Evolutionary conservation across 2,797 vertebrate genomes (phyloP).

Genomic region (Myoxocephalus aenaeus): DNA sequence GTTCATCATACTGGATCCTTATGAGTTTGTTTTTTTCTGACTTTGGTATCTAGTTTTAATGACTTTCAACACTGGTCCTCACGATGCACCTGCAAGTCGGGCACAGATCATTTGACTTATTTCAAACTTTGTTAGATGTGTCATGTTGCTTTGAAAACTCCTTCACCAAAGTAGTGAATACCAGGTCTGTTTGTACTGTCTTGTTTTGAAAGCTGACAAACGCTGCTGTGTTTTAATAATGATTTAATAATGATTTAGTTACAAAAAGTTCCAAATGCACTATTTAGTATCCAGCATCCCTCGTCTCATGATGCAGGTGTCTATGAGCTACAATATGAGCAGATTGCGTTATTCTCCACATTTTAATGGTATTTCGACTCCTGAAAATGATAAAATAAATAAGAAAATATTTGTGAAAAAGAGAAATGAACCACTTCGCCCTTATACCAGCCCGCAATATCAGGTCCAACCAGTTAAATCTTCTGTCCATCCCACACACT

Average conservation of each 20-base stretch:
- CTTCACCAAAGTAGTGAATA: slow-evolving; percentile 23
- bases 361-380: not conserved
- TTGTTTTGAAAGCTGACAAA: slow-evolving; percentile 12
- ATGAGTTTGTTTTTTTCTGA: not conserved
- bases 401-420: not conserved
- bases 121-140: slow-evolving; percentile 26
- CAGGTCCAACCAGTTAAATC: too few relatives aligned
- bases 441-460: too few relatives aligned
- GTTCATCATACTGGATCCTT: not conserved
- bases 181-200: not conserved
- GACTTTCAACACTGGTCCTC: not conserved
- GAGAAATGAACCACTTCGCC: too few relatives aligned
- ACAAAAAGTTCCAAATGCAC: not conserved
- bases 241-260: not conserved
- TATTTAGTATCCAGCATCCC: not conserved
- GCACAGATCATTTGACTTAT: slow-evolving; percentile 39
- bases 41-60: not conserved
- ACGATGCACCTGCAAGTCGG: slow-evolving; percentile 8
- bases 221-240: not conserved
- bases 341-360: not conserved
- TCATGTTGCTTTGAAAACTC: slow-evolving; percentile 31
- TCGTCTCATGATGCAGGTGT: not conserved
- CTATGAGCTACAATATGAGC: not conserved
- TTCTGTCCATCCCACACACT: too few relatives aligned
- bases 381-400: not conserved